Base-by-base conservation (phyloP, 2,797 vertebrate genomes). In the Gadopsis marmoratus region DNA sequence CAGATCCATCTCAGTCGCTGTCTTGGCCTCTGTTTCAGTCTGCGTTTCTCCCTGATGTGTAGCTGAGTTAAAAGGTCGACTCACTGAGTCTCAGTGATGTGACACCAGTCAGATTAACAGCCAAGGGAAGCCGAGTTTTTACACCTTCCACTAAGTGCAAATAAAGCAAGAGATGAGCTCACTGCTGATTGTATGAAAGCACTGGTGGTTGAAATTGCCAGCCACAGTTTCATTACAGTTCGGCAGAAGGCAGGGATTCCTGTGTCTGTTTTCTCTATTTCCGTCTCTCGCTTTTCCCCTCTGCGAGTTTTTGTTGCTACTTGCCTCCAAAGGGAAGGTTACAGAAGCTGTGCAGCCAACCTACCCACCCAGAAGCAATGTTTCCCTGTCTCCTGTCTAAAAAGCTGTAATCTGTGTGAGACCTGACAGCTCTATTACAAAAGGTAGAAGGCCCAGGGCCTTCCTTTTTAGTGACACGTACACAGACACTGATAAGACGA, bases 201-300 rank as follows among this genome's bases (percentile, higher is more conserved):
- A 82, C 68, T 69, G 39, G 47, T 65, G 83, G 56, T 80, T 87
- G 72, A 89, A 87, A 90, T 80, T 88, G 62, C 69, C 51, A 65
- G 59, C 39, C 51, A 59, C 23, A 71, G 41, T 77, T 71, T 79
- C 71, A 79, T 88, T 80, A 67, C 63, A 83, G 35, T 70, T 62
- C 35, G 48, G 75, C 71, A 71, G 53, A 72, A 69, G 71, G 50
- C 62, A 56, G 51, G 51, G 26, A 66, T 71, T 51, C 33, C 26
- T 0, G 1, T 81, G 41, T 76, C 58, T 29, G 45, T 79, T 86
- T 71, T 73, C 65, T 76, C 39, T 43, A 16, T 79, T 69, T 76
- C 43, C 2, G 4, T 65, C 59, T 73, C 45, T 78, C 37, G 56
- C 54, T 70, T 65, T 45, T 16, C 23, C 7, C 29, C 26, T 41